Evolutionary conservation across 2,113 vertebrate genomes (phyloP), one percentile per base, ranked within the genome.

Genomic region (Pseudolaguvia tuberculata): DNA sequence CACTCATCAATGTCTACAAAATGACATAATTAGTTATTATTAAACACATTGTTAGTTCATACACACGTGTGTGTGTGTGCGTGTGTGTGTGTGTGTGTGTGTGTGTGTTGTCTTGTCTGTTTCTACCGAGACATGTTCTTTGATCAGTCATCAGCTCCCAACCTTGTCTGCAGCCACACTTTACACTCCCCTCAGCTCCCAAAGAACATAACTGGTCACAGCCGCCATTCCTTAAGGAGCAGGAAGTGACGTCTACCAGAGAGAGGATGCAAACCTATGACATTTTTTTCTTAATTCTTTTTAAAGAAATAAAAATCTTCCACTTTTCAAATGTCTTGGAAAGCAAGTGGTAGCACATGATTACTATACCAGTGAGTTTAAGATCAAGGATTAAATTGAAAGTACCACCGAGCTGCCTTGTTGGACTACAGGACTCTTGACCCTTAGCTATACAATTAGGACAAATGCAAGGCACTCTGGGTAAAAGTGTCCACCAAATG

Each of bases 1-100:
- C 92, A 93, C 78, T 93, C 92, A 2, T 93, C 84, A 65, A 89
- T 85, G 81, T 93, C 92, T 93, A 71, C 7, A 52, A 50, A 29
- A 51, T 35, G n/a, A 47, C n/a, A 18, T 1, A 55, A 6, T 6
- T 35, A 35, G 31, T 42, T 42, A 42, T 42, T 9, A 42, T 7
- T 42, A 42, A 42, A 42, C 39, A 42, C 31, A 4, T 35, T 35
- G 39, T 42, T 42, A 9, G 39, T 42, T 42, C 8, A 42, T 35
- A 6, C 31, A 35, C 31, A 39, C 1, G n/a, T 23, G 18, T 45
- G 31, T 65, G 57, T 20, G 25, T 17, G 48, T 69, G 50, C 35
- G 50, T 70, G 23, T 14, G 20, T 12, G 14, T 73, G 27, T 12
- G 23, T 29, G 12, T 18, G 17, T 5, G 52, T 12, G 1, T 20